Percentiles rank a stretch among this genome's conserved stretches.
phyloP scores from a whole-genome alignment of 1,140 invertebrate species.

The Hyles vespertilio region DNA sequence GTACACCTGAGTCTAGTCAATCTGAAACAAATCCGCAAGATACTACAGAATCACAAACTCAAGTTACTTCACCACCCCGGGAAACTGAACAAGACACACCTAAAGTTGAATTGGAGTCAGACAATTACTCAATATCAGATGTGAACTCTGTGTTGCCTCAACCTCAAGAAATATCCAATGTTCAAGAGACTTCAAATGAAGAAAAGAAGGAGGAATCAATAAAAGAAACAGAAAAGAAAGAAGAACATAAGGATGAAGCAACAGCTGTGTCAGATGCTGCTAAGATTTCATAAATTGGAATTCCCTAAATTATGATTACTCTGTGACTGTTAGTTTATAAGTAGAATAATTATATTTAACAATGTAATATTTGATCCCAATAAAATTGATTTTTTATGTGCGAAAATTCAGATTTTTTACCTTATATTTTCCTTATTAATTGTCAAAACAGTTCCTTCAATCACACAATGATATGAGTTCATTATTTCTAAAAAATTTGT shows the following conservation, averaged over 20 bases:
- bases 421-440: no score
- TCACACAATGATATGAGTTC: no score
- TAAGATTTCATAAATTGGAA: conserved; percentile 9
- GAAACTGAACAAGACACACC: conserved; percentile 21
- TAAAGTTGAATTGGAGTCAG: conserved; percentile 37
- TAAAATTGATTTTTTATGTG: no score
- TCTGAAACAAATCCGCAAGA: conserved; percentile 24
- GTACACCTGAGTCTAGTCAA: conserved; percentile 37
- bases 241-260: conserved; percentile 22
- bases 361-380: no score
- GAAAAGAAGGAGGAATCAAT: conserved; percentile 6
- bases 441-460: no score
- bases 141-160: conserved; percentile 56
- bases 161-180: conserved; percentile 20
- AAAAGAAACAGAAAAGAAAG: conserved; percentile 21
- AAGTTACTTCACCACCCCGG: conserved; percentile 16
- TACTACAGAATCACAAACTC: conserved; percentile 16
- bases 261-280: conserved; percentile 5
- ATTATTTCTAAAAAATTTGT: no score
- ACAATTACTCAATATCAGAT: conserved; percentile 67
- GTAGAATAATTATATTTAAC: conserved; percentile 8
- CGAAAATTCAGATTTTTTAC: conserved; percentile 2
- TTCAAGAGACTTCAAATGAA: conserved; percentile 15
- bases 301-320: conserved; percentile 4
- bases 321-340: conserved; percentile 19